Base-by-base conservation (phyloP, 2,797 vertebrate genomes). In the Cyprinodon diabolis region DNA sequence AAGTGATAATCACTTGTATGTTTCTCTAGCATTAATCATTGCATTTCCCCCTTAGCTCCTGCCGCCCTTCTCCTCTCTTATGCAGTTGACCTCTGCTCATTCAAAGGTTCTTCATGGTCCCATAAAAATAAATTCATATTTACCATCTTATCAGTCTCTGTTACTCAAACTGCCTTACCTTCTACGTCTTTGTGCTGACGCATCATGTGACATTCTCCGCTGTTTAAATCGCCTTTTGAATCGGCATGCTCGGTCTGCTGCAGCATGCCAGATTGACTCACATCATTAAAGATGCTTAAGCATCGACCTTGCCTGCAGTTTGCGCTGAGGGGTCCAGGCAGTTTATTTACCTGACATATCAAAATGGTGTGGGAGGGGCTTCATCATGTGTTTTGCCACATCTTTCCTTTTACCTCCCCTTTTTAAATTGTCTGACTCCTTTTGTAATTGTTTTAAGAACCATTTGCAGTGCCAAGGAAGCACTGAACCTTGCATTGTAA, bases 231-330 rank as follows among this genome's bases (percentile, higher is more conserved):
- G 77, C 74, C 75, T 66, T 52, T 63, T 11, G 55, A 76, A 77
- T 81, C 70, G 65, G 57, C 67, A 72, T 63, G 75, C 80, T 75
- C 69, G 74, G 71, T 81, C 80, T 79, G 68, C 84, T 69, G 89
- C 86, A 88, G 78, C 79, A 72, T 74, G 83, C 77, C 84, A 84
- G 56, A 78, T 72, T 92, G 92, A 92, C 84, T 92, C 89, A 92
- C 80, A 79, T 85, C 79, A 80, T 88, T 90, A 85, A 77, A 89
- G 87, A 89, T 80, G 83, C 83, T 85, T 82, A 84, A 82, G 85
- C 81, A 79, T 75, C 66, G 37, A 90, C 86, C 89, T 86, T 91
- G 86, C 87, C 86, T 43, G 71, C 74, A 82, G 85, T 76, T 72
- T 62, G 35, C 1, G 74, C 67, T 82, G 83, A 72, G 79, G 14